phyloP scores from a whole-genome alignment of 2,113 vertebrate species.

The Epinephelus fuscoguttatus region DNA sequence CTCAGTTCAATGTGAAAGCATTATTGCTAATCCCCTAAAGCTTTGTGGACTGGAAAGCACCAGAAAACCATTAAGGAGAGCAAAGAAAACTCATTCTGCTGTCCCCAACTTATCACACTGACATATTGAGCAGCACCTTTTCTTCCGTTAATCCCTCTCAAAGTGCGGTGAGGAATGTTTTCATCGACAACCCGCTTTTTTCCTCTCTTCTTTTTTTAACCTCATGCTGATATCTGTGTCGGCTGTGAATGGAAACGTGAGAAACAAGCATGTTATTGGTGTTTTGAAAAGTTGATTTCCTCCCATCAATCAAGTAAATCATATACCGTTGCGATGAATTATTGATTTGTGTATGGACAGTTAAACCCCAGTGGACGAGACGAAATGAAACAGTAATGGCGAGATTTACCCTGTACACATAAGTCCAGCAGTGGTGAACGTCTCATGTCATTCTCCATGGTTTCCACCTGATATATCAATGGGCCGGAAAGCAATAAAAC shows the following conservation, averaged over 20 bases:
- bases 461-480: neutral
- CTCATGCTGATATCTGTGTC: neutral
- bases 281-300: neutral
- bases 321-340: neutral
- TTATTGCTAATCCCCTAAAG: slow-evolving; percentile 36
- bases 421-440: neutral
- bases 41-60: slow-evolving; percentile 13
- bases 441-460: neutral
- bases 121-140: slow-evolving; percentile 3
- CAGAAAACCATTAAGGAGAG: slow-evolving; percentile 21
- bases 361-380: neutral
- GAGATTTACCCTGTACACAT: neutral
- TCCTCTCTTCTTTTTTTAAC: neutral
- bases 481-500: neutral
- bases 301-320: neutral
- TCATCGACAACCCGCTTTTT: neutral
- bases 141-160: slow-evolving; percentile 2
- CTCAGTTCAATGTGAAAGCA: slow-evolving; percentile 6
- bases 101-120: slow-evolving; percentile 25
- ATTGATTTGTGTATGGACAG: neutral
- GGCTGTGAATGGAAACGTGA: neutral
- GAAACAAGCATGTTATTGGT: neutral
- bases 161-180: neutral
- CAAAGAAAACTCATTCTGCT: slow-evolving; percentile 26
- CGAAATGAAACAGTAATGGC: neutral